Evolutionary conservation across 2,113 vertebrate species (phyloP), one percentile per base, ranked within the genome.

Genomic region (Tachuris rubrigastra): DNA sequence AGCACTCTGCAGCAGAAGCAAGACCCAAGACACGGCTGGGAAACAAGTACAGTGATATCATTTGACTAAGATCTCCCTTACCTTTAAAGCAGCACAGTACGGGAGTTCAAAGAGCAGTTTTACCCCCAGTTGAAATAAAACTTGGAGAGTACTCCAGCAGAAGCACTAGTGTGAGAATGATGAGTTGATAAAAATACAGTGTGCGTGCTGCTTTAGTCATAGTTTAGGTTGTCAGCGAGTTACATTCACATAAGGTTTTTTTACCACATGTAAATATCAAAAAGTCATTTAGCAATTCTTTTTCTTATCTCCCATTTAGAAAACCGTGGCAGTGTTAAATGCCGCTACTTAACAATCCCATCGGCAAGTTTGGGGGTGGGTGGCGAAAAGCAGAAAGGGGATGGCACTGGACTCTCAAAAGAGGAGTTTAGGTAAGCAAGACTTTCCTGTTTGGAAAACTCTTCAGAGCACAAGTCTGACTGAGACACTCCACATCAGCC

Each of bases 161-260:
- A 69, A 86, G 63, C 0, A 8, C 17, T 49, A 59, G 8, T 12
- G 42, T 25, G 21, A 85, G 37, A 72, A 75, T 5, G 25, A 50
- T 2, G 14, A 63, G 21, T 8, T 85, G 47, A 68, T 35, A 87
- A 75, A 77, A 13, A 42, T 0, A 41, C 1, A 37, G 20, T 3
- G 12, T 28, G 18, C 28, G 10, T 0, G 6, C 19, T 72, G 24
- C 35, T 82, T 76, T 11, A 82, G 69, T 47, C 81, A 78, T 1
- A 35, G 23, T 15, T n/a, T 24, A 58, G n/a, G 67, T 85, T 71
- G 69, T 93, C 84, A 91, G 5, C 1, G 12, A 81, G 37, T 42
- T 67, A 53, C 12, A 11, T 19, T 46, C 60, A 73, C 1, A 0
- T 3, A 28, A 49, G 15, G 1, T 5, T 52, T 37, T 37, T 50